Evolutionary conservation across 1,140 invertebrate species (phyloP), one percentile per base, ranked within the genome.

Genomic region (Macrobrachium rosenbergii): DNA sequence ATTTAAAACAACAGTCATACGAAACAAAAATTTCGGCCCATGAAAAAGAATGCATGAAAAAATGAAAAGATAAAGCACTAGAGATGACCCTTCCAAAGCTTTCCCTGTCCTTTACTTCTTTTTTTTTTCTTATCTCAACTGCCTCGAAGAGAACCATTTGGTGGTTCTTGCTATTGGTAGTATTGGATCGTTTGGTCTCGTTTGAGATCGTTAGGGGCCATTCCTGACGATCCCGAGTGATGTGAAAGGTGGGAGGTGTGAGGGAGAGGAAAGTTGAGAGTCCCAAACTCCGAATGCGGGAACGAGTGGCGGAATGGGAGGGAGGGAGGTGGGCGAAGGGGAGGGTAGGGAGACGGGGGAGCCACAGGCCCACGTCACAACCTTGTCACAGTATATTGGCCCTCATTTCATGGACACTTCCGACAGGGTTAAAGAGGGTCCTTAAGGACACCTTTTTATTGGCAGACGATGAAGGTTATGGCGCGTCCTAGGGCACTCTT

Each of bases 111-210:
- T 52, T 2, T 52, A 52, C 52, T 52, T 12, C 12, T 10, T 5
- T 10, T 52, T 52, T 52, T 52, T 52, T 52, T 37, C 28, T 37
- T 37, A 37, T 37, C 28, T 37, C 28, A 37, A 37, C 28, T 37
- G 28, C 28, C 3, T n/a, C 60, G 37, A 59, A 10, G 43, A 21
- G 19, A 43, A 58, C 81, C 81, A 82, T 82, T 82, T 59, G 81
- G 81, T 69, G 81, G 81, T 59, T 82, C 45, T 58, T 82, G 64
- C 81, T 82, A 82, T 82, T 63, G 81, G 81, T 82, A 72, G 81
- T 82, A 82, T 82, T 82, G 81, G 81, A 69, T 82, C 81, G 81
- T 82, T 82, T 82, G 81, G 64, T 82, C 81, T 59, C 81, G 81
- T 82, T 72, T 82, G 67, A 59, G 81, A 69, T 82, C 81, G 81